Evolutionary conservation across 1,140 invertebrate species (phyloP).

Genomic region (Laodelphax striatellus): DNA sequence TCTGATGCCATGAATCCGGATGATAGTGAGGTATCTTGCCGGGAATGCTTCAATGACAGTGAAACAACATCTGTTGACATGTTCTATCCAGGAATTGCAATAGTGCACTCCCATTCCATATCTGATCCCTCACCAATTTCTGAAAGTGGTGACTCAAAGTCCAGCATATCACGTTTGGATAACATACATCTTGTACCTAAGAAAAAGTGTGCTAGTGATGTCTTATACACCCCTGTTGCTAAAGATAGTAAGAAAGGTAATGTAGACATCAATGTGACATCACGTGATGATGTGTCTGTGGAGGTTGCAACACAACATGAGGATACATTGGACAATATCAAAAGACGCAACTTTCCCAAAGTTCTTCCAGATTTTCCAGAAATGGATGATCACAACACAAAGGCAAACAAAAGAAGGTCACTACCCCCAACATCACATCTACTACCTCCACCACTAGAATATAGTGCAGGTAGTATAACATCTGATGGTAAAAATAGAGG

Average conservation of each 20-base stretch:
- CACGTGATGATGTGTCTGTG: slow-evolving; percentile 30
- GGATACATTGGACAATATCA: slow-evolving; percentile 57
- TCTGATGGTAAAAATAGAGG: slow-evolving; percentile 28
- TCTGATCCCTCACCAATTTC: slow-evolving; percentile 42
- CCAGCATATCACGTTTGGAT: slow-evolving; percentile 5
- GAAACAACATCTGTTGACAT: slow-evolving; percentile 1
- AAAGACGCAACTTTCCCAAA: slow-evolving; percentile 67
- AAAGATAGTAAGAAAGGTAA: slow-evolving; percentile 10
- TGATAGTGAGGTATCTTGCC: slow-evolving; percentile 9
- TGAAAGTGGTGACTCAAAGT: not conserved
- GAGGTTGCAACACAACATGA: slow-evolving; percentile 41
- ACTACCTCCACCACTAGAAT: slow-evolving; percentile 4
- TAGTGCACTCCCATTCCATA: slow-evolving; percentile 55
- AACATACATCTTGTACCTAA: slow-evolving; percentile 7
- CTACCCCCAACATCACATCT: slow-evolving; percentile 15
- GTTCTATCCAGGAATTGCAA: slow-evolving; percentile 28
- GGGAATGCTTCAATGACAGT: slow-evolving; percentile 2
- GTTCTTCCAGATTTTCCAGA: slow-evolving; percentile 60
- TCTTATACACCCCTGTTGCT: slow-evolving; percentile 26
- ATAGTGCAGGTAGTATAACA: not conserved
- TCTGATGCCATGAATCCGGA: slow-evolving; percentile 15
- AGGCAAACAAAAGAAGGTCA: slow-evolving; percentile 15
- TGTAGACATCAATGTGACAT: slow-evolving; percentile 60
- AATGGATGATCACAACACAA: slow-evolving; percentile 22
- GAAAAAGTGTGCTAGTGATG: slow-evolving; percentile 28